Conservation (phyloP, 2,888 invertebrate species). For the Lycocerus yunnanus region DNA sequence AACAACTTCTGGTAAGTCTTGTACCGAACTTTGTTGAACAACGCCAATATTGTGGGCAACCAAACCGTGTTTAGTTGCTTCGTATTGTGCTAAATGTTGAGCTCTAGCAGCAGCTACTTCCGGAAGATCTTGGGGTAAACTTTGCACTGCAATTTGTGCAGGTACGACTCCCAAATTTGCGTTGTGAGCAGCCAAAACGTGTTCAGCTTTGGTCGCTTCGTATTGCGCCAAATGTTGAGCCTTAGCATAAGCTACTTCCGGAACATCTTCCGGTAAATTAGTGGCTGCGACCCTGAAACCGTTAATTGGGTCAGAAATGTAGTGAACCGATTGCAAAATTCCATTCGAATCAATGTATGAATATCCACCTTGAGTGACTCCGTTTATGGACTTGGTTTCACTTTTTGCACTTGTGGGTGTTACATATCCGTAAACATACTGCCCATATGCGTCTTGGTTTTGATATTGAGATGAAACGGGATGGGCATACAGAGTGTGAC, state of each 20-base stretch:
- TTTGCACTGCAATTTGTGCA: conserved; percentile 45
- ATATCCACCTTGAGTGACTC: conserved; percentile 68
- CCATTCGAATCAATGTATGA: conserved; percentile 72
- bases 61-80: conserved; percentile 47
- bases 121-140: conserved; percentile 60
- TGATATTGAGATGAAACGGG: conserved; percentile 57
- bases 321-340: conserved; percentile 66
- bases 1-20: conserved; percentile 45
- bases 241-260: conserved; percentile 51
- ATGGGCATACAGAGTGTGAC: conserved; percentile 47
- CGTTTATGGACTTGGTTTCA: conserved; percentile 65
- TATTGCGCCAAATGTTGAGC: conserved; percentile 49
- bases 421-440: conserved; percentile 66
- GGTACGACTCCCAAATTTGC: conserved; percentile 36
- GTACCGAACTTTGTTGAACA: conserved; percentile 52
- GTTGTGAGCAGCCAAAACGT: conserved; percentile 40
- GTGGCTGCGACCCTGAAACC: conserved; percentile 70
- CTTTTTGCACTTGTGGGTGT: conserved; percentile 69
- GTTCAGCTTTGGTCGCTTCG: conserved; percentile 46
- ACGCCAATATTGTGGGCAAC: conserved; percentile 32
- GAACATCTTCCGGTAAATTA: conserved; percentile 62
- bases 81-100: conserved; percentile 48
- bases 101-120: conserved; percentile 52
- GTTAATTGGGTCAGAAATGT: conserved; percentile 65
- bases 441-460: conserved; percentile 62